These are phyloP conservation scores for Norana najaformis DNA, from an alignment of 2,888 invertebrate genomes.

Conservation along the genomic window DNA sequence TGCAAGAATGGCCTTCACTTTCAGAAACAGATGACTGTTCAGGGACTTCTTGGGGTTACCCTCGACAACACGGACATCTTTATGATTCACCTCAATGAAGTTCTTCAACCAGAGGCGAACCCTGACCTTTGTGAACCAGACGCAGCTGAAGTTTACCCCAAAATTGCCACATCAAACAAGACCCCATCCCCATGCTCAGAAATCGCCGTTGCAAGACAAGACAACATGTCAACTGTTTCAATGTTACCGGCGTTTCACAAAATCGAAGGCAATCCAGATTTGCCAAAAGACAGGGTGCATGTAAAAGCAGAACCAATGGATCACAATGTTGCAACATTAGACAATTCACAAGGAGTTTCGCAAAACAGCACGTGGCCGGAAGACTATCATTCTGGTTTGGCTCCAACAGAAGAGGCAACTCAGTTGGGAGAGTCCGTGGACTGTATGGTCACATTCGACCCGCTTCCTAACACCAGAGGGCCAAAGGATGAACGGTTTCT, in stretches of 20 bases:
- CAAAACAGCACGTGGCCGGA: not conserved
- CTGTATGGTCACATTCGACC: not conserved
- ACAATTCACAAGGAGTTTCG: not conserved
- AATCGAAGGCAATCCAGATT: not conserved
- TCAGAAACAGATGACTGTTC: conserved; percentile 17
- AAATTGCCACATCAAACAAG: not conserved
- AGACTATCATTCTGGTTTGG: not conserved
- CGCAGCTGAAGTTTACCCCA: not conserved
- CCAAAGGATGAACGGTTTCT: not conserved
- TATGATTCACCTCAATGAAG: conserved; percentile 15
- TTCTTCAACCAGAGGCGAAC: not conserved
- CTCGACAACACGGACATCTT: conserved; percentile 16
- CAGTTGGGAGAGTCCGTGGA: not conserved
- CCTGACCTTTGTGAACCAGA: not conserved
- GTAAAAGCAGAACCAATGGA: not conserved
- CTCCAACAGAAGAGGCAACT: not conserved
- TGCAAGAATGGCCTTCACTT: conserved; percentile 21
- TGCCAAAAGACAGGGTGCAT: not conserved
- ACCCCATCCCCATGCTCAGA: not conserved
- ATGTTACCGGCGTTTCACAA: not conserved
- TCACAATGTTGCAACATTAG: not conserved
- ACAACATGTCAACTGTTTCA: not conserved
- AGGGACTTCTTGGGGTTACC: conserved; percentile 16
- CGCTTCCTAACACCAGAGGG: not conserved
- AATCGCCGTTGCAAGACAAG: not conserved